phyloP scores from a whole-genome alignment of 1,140 invertebrate genomes.

The Monomorium pharaonis region DNA sequence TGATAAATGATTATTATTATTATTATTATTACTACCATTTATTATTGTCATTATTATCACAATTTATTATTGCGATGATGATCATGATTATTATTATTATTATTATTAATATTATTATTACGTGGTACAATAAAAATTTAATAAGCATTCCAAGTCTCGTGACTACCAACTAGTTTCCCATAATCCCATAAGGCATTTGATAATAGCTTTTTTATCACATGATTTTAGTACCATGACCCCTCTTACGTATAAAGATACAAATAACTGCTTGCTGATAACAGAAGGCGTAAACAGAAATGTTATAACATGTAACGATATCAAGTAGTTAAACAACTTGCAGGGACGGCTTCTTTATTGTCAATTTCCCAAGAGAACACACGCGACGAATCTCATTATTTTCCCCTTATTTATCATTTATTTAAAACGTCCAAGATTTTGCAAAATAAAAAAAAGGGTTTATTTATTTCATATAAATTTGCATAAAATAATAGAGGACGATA shows the following conservation, averaged over 20 bases:
- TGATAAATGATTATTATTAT: slow-evolving; percentile 70
- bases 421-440: not conserved
- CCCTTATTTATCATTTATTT: not conserved
- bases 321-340: slow-evolving; percentile 15
- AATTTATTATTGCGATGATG: slow-evolving; percentile 73
- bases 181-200: not conserved
- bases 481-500: not conserved
- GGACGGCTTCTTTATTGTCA: not conserved
- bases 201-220: slow-evolving; percentile 44
- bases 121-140: slow-evolving; percentile 85
- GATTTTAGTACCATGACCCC: slow-evolving; percentile 64
- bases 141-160: slow-evolving; percentile 78
- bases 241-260: slow-evolving; percentile 58
- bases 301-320: slow-evolving; percentile 7
- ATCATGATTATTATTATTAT: slow-evolving; percentile 78
- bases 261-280: slow-evolving; percentile 26
- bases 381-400: not conserved
- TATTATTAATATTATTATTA: slow-evolving; percentile 83
- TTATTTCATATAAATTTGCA: not conserved
- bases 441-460: not conserved
- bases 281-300: slow-evolving; percentile 32
- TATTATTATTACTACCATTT: slow-evolving; percentile 80
- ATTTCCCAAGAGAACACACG: not conserved
- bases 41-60: slow-evolving; percentile 74
- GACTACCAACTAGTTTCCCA: slow-evolving; percentile 52